Conservation (phyloP, 2,888 invertebrate species). For the Sphaeridia pumilis region DNA sequence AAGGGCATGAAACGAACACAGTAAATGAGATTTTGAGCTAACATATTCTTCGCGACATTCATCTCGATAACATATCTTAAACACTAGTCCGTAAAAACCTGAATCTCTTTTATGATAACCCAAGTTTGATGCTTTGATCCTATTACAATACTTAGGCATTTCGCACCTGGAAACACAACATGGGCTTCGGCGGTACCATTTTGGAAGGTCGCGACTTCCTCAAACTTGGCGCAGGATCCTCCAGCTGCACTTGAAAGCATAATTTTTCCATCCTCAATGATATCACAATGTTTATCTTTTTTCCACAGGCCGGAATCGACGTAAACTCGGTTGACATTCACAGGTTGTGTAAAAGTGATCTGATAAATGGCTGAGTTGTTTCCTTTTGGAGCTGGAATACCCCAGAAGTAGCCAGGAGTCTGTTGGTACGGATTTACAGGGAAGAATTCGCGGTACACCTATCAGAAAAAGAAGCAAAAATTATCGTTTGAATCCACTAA, state of each 20-base stretch:
- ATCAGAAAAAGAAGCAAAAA: no score
- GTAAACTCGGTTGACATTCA: slow-evolving; percentile 4
- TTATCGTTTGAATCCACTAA: no score
- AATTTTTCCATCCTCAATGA: slow-evolving; percentile 22
- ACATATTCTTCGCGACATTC: no score
- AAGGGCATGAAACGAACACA: no score
- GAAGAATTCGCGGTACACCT: slow-evolving; percentile 36
- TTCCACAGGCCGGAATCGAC: slow-evolving; percentile 5
- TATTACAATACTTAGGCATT: slow-evolving; percentile 39
- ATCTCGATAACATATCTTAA: no score
- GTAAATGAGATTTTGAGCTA: no score
- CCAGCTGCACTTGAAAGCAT: slow-evolving; percentile 23
- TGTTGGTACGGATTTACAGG: slow-evolving; percentile 38
- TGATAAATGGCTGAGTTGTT: not conserved
- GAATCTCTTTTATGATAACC: slow-evolving; percentile 40
- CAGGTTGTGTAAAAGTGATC: slow-evolving; percentile 4
- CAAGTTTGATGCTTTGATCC: slow-evolving; percentile 38
- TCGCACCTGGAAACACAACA: slow-evolving; percentile 36
- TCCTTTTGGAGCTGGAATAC: slow-evolving; percentile 36
- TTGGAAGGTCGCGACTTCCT: slow-evolving; percentile 34
- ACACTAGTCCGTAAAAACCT: slow-evolving; percentile 35
- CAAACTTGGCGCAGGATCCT: slow-evolving; percentile 36
- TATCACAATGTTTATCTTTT: slow-evolving; percentile 6
- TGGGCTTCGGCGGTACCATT: slow-evolving; percentile 37
- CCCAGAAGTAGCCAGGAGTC: slow-evolving; percentile 40